Evolutionary conservation across 2,888 invertebrate species (phyloP).

Genomic region (Leptopterna dolabrata): DNA sequence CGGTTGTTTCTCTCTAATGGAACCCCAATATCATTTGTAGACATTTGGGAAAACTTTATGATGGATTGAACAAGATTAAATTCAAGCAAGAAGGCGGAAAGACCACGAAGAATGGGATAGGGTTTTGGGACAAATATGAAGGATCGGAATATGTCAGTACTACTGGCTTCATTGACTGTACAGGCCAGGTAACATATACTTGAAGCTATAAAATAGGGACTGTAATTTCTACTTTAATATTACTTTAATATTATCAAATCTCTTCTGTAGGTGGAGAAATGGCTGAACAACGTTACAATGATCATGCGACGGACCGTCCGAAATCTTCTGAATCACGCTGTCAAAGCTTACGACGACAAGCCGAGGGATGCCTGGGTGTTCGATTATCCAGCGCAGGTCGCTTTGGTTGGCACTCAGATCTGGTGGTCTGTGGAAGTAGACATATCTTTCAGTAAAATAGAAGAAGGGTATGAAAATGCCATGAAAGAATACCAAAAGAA

Average conservation of each 20-base stretch:
- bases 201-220: not conserved
- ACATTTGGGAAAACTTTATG: constrained; percentile 92
- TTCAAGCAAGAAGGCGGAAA: constrained; percentile 73
- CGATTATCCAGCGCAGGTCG: constrained; percentile 92
- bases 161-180: constrained; percentile 79
- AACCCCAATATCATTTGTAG: constrained; percentile 66
- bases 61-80: constrained; percentile 84
- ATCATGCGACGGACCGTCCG: constrained; percentile 85
- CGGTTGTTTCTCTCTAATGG: too few species aligned
- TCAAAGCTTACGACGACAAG: constrained; percentile 87
- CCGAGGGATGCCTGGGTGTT: constrained; percentile 91
- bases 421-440: constrained; percentile 97
- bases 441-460: constrained; percentile 86
- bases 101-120: constrained; percentile 74
- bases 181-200: constrained; percentile 75
- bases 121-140: constrained; percentile 91
- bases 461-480: constrained; percentile 94
- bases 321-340: constrained; percentile 81
- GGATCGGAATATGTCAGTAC: constrained; percentile 71
- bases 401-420: constrained; percentile 91
- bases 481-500: constrained; percentile 92
- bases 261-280: constrained; percentile 79
- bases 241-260: not conserved
- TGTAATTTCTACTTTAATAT: not conserved
- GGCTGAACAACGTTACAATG: constrained; percentile 89